Conservation (phyloP, 2,113 vertebrate genomes). For the Phyllostomus hastatus region DNA sequence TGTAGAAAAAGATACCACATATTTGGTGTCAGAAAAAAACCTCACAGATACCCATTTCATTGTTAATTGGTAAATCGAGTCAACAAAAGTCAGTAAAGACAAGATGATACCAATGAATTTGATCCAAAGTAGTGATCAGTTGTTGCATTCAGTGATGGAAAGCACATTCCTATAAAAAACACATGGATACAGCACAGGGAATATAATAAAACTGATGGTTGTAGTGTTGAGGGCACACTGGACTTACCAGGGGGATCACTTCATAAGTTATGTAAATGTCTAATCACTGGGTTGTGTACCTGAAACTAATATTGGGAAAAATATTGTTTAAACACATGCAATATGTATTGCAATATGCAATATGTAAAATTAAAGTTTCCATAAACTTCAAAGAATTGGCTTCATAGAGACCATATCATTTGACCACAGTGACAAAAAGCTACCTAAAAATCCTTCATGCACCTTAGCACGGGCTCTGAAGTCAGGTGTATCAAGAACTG, state of each 20-base stretch:
- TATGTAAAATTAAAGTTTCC: not conserved
- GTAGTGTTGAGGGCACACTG: no score
- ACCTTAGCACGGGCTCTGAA: not conserved
- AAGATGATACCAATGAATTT: not conserved
- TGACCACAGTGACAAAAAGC: not conserved
- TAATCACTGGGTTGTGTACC: not conserved
- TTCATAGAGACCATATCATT: not conserved
- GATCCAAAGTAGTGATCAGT: not conserved
- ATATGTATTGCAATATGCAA: no score
- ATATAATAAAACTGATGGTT: no score
- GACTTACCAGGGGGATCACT: no score
- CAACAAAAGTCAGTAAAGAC: not conserved
- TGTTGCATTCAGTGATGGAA: not conserved
- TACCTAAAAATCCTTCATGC: not conserved
- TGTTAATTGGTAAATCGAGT: not conserved
- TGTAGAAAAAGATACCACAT: not conserved
- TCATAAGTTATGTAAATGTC: no score
- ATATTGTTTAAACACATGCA: not conserved
- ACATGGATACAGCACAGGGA: not conserved
- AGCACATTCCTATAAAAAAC: not conserved
- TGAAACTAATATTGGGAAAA: not conserved
- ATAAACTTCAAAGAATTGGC: not conserved
- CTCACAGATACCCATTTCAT: not conserved
- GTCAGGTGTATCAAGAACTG: not conserved
- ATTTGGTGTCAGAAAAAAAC: not conserved